Base-by-base conservation (phyloP, 2,113 vertebrate species). In the Brachyistius frenatus region DNA sequence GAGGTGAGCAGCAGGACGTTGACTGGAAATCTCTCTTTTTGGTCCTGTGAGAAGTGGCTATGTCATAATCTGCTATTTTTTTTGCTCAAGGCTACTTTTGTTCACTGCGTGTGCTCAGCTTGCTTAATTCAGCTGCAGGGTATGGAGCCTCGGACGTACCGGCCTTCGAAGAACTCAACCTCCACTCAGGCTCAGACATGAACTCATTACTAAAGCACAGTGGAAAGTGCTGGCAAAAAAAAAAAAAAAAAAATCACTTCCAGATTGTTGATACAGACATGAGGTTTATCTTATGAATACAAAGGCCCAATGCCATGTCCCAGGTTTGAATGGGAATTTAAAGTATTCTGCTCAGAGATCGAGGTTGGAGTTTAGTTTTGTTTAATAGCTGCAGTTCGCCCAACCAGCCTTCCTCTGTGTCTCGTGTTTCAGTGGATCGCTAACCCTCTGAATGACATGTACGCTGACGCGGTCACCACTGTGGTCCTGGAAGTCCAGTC, bases 361-460 rank as follows among this genome's bases (percentile, higher is more conserved):
- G 23, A 23, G 23, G 23, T 23, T 23, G 23, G 32, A 31, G 31
- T 41, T 23, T 23, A 23, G 39, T 41, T 41, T 41, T 41, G 10
- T 53, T 23, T 64, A 31, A 35, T 30, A 1, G 10, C 16, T 60
- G 52, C 1, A 33, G 0, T 39, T 44, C 41, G 39, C 13, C 5
- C 39, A 36, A 13, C 15, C 16, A 11, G 7, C 3, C 32, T n/a
- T 61, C 63, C 37, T 84, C 46, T 74, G 41, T 5, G 7, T 86
- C 5, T 47, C 52, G 13, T 37, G 10, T 81, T 39, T 23, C 89
- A 99, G 98, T 99, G 98, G 98, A 89, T 97, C 15, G 96, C 98
- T 32, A 99, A 99, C 90, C 97, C 98, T 76, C 94, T 99, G 73
- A 99, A 99, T 49, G 98, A 99, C 76, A 99, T 99, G 98, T 99